Percentiles rank a stretch among this genome's conserved stretches.
Conservation (phyloP, 1,140 invertebrate species). For the Harpegnathos saltator region DNA sequence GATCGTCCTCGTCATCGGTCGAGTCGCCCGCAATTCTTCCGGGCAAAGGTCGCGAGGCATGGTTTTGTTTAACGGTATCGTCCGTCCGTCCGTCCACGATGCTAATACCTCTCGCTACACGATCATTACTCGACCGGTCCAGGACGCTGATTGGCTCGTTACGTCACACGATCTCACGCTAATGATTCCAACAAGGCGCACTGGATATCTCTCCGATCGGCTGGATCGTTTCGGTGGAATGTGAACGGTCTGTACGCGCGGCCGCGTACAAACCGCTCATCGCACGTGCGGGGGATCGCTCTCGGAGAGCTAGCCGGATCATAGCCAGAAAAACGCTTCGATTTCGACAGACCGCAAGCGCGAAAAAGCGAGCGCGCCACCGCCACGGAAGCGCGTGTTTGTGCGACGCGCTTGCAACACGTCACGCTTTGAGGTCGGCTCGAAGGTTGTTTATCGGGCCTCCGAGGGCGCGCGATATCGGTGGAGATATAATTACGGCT, state of each 20-base stretch:
- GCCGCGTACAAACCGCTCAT: too few relatives aligned
- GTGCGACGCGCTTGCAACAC: conserved; percentile 11
- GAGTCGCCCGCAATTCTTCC: conserved; percentile 51
- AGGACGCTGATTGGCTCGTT: conserved; percentile 82
- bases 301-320: too few relatives aligned
- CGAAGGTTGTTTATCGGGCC: conserved; percentile 44
- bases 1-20: conserved; percentile 74
- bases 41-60: conserved; percentile 80
- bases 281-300: too few relatives aligned
- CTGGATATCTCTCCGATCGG: conserved; percentile 79
- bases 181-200: conserved; percentile 82
- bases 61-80: conserved; percentile 84
- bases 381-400: too few relatives aligned
- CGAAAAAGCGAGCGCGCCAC: too few relatives aligned
- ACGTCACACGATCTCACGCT: conserved; percentile 84
- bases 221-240: conserved; percentile 81
- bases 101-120: conserved; percentile 83
- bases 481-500: conserved; percentile 50
- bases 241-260: conserved; percentile 66
- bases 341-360: conserved; percentile 48
- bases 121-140: conserved; percentile 80
- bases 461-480: conserved; percentile 24
- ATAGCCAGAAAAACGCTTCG: conserved; percentile 66
- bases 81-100: conserved; percentile 77
- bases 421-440: conserved; percentile 16